phyloP scores from a whole-genome alignment of 1,140 invertebrate genomes.

The Homalodisca vitripennis region DNA sequence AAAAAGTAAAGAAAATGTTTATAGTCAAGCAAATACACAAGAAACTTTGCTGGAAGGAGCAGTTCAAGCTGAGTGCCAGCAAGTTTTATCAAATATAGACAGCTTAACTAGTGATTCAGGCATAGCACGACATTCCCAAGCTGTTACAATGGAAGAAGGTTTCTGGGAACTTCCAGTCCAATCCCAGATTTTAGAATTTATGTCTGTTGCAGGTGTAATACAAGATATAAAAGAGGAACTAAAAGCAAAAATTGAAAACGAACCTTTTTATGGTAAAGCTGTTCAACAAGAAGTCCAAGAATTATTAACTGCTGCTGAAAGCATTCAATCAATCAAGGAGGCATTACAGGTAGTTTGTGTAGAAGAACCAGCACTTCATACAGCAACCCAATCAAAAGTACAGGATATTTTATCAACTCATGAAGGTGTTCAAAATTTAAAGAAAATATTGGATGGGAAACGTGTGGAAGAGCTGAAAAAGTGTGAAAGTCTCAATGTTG shows the following conservation, averaged over 20 bases:
- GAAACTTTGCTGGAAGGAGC: not conserved
- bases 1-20: not conserved
- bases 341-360: not conserved
- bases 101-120: not conserved
- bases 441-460: not conserved
- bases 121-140: not conserved
- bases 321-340: not conserved
- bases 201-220: not conserved
- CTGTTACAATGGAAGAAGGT: not conserved
- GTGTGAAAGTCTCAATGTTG: not conserved
- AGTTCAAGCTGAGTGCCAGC: conserved; percentile 2
- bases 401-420: not conserved
- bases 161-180: not conserved
- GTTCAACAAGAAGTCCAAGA: not conserved
- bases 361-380: not conserved
- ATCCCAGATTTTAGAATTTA: conserved; percentile 4
- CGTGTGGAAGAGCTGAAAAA: not conserved
- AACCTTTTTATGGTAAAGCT: not conserved
- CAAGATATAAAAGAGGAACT: not conserved
- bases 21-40: not conserved
- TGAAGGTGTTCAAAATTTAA: not conserved
- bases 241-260: not conserved
- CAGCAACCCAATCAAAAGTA: not conserved
- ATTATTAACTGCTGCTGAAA: not conserved
- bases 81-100: conserved; percentile 1